phyloP scores from a whole-genome alignment of 2,113 vertebrate species.

The Butorides virescens region DNA sequence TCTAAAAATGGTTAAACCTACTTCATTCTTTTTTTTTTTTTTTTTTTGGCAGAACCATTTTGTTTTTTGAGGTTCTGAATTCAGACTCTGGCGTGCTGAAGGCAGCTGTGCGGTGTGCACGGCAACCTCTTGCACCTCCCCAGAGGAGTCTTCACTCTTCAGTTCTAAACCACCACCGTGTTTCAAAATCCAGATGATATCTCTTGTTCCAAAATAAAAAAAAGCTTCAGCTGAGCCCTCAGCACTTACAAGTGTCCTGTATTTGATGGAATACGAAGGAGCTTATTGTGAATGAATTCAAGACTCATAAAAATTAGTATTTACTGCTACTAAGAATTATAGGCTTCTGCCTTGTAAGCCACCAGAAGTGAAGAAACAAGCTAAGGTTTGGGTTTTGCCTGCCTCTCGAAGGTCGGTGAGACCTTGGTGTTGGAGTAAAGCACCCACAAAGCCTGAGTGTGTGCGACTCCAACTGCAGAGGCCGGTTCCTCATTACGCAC shows the following conservation, averaged over 20 bases:
- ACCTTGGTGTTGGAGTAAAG: neutral
- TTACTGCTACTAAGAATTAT: neutral
- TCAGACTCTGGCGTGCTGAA: neutral
- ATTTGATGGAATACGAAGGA: neutral
- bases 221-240: neutral
- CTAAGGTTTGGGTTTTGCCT: neutral
- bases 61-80: neutral
- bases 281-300: neutral
- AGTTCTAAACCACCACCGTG: neutral
- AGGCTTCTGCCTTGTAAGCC: neutral
- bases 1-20: slow-evolving; percentile 14
- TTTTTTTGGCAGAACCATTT: neutral
- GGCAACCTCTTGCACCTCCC: neutral
- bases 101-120: neutral
- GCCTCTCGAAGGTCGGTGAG: neutral
- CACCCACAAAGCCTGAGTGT: neutral
- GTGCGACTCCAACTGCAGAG: neutral
- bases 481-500: neutral
- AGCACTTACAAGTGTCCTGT: neutral
- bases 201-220: neutral
- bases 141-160: neutral
- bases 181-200: neutral
- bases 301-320: neutral
- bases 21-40: neutral
- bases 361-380: neutral